A percentile compares a stretch with the other conserved stretches of the same genome.
phyloP scores from a whole-genome alignment of 2,113 vertebrate genomes.

The Ictalurus furcatus region DNA sequence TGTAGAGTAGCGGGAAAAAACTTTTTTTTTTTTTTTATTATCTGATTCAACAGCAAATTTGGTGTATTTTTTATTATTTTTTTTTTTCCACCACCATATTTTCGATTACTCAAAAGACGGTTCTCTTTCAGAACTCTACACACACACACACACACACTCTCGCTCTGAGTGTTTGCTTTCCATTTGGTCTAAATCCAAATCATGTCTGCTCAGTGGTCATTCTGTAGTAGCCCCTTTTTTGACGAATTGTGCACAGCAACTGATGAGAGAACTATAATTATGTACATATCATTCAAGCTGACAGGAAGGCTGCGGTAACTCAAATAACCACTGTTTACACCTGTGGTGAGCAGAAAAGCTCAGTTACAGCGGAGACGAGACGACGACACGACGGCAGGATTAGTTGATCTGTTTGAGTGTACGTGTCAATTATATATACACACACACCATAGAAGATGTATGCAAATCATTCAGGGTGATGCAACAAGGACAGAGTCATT shows the following conservation, averaged over 20 bases:
- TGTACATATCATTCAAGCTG: neutral
- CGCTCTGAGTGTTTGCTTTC: neutral
- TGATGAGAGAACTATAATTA: neutral
- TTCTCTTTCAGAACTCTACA: neutral
- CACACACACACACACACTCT: neutral
- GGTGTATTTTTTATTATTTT: neutral
- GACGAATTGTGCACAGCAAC: neutral
- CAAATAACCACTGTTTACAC: neutral
- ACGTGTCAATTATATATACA: too few relatives aligned
- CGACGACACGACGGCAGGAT: too few relatives aligned
- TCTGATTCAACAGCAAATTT: neutral
- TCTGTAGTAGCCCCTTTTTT: neutral
- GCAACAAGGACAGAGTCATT: neutral
- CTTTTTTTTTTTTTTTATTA: neutral
- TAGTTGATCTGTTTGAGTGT: too few relatives aligned
- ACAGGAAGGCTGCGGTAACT: neutral
- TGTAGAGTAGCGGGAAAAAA: neutral
- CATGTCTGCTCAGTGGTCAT: neutral
- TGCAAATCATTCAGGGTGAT: neutral
- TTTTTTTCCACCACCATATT: neutral
- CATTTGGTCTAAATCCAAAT: neutral
- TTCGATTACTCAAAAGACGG: neutral
- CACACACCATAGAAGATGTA: too few relatives aligned
- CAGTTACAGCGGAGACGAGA: neutral
- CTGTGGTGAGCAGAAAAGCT: neutral